phyloP scores from a whole-genome alignment of 2,113 vertebrate genomes.

The Hiodon tergisus region DNA sequence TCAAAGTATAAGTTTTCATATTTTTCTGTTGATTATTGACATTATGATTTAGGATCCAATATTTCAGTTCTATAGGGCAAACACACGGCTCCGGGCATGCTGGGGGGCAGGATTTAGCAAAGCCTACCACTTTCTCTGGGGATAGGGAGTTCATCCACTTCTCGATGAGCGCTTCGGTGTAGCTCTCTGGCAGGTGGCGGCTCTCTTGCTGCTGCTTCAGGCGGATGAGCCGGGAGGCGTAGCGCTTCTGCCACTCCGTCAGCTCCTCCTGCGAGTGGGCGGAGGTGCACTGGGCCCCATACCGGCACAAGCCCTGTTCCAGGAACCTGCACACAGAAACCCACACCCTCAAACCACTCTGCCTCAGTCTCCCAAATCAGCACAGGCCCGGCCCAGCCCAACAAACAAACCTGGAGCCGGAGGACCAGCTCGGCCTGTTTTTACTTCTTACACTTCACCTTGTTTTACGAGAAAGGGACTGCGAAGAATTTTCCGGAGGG shows the following conservation, averaged over 20 bases:
- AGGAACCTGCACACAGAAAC: slow-evolving; percentile 70
- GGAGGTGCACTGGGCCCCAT: slow-evolving; percentile 95
- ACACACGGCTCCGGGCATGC: not conserved
- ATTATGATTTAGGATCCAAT: no score
- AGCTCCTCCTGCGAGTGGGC: slow-evolving; percentile 97
- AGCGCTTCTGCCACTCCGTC: slow-evolving; percentile 95
- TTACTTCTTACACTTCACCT: not conserved
- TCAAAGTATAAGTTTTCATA: no score
- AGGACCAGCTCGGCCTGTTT: not conserved
- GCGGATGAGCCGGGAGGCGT: slow-evolving; percentile 86
- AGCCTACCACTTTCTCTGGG: slow-evolving; percentile 91
- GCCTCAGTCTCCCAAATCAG: not conserved
- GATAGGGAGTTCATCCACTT: slow-evolving; percentile 99
- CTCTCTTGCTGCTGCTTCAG: slow-evolving; percentile 95
- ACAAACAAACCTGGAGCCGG: no score
- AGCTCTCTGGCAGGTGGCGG: slow-evolving; percentile 90
- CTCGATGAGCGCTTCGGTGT: slow-evolving; percentile 96
- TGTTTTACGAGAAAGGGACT: no score
- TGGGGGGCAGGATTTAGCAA: no score
- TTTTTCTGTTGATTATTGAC: no score
- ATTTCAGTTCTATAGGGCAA: not conserved
- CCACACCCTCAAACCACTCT: not conserved
- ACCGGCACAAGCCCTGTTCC: slow-evolving; percentile 95
- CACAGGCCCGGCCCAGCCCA: no score
- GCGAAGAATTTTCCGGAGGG: no score